Percentiles rank a stretch among this genome's conserved stretches.
Evolutionary conservation across 2,797 vertebrate species (phyloP).

Genomic region (Graptemys geographica): DNA sequence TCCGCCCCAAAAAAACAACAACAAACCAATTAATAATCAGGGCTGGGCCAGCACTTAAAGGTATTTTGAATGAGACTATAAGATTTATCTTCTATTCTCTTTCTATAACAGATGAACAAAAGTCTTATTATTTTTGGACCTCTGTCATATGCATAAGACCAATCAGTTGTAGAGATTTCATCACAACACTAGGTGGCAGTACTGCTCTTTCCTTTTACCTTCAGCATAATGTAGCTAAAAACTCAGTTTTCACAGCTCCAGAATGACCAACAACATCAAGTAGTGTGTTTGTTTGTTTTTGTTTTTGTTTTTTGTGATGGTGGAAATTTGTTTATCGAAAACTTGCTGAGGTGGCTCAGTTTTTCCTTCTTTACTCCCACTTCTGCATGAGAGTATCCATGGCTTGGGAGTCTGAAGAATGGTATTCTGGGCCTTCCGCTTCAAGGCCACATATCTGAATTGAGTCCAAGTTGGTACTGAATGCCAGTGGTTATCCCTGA

Average conservation of each 20-base stretch:
- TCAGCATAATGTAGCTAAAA: not conserved
- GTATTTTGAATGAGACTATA: rapidly evolving
- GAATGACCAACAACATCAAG: not conserved
- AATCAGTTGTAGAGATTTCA: not conserved
- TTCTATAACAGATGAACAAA: not conserved
- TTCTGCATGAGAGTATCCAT: not conserved
- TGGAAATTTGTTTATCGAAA: not conserved
- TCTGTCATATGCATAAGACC: not conserved
- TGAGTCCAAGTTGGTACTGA: not conserved
- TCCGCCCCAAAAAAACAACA: not conserved
- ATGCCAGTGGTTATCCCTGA: not conserved
- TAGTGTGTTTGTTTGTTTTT: not conserved
- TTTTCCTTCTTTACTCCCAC: rapidly evolving
- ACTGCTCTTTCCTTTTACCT: not conserved
- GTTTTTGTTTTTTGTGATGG: not conserved
- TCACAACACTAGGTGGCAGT: slow-evolving; percentile 55
- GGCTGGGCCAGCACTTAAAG: not conserved
- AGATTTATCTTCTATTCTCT: rapidly evolving
- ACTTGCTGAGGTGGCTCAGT: not conserved
- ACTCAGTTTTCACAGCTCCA: not conserved
- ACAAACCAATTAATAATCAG: not conserved
- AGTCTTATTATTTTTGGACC: not conserved
- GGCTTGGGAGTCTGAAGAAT: not conserved
- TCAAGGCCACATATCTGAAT: rapidly evolving
- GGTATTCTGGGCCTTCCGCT: not conserved